These are phyloP conservation scores for Augochlora pura DNA, from an alignment of 1,140 invertebrate species.

Conservation along the genomic window DNA sequence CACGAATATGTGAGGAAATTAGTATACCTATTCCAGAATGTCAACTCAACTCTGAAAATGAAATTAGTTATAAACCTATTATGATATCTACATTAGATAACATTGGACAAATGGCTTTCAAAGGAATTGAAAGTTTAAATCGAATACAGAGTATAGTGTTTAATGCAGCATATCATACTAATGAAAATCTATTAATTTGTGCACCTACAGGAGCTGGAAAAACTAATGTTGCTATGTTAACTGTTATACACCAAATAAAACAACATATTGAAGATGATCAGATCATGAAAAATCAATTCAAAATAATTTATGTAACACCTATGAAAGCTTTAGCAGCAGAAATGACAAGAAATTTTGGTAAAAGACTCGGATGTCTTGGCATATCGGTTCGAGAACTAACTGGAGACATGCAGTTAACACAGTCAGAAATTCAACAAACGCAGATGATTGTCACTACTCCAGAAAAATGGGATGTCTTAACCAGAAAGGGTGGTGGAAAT, in stretches of 20 bases:
- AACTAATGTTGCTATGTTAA: slow-evolving; percentile 98
- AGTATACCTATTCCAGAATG: slow-evolving; percentile 89
- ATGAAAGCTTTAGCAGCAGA: slow-evolving; percentile 99
- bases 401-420: slow-evolving; percentile 98
- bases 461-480: slow-evolving; percentile 99
- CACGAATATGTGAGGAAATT: slow-evolving; percentile 91
- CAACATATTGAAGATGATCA: slow-evolving; percentile 90
- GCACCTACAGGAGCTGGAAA: slow-evolving; percentile 98
- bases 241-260: slow-evolving; percentile 94
- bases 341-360: slow-evolving; percentile 97
- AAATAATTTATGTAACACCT: slow-evolving; percentile 99
- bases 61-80: slow-evolving; percentile 86
- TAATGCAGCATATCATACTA: slow-evolving; percentile 96
- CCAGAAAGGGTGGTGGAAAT: slow-evolving; percentile 95
- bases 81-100: slow-evolving; percentile 89
- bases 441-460: slow-evolving; percentile 99
- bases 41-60: slow-evolving; percentile 76
- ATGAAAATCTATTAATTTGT: slow-evolving; percentile 98
- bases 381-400: slow-evolving; percentile 95
- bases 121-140: slow-evolving; percentile 93
- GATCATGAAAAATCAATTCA: slow-evolving; percentile 95
- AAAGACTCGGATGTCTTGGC: slow-evolving; percentile 86
- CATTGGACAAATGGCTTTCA: slow-evolving; percentile 92
- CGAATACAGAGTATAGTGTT: slow-evolving; percentile 98
- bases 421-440: slow-evolving; percentile 95